Base-by-base conservation (phyloP, 2,113 vertebrate genomes). In the Alligator sinensis region DNA sequence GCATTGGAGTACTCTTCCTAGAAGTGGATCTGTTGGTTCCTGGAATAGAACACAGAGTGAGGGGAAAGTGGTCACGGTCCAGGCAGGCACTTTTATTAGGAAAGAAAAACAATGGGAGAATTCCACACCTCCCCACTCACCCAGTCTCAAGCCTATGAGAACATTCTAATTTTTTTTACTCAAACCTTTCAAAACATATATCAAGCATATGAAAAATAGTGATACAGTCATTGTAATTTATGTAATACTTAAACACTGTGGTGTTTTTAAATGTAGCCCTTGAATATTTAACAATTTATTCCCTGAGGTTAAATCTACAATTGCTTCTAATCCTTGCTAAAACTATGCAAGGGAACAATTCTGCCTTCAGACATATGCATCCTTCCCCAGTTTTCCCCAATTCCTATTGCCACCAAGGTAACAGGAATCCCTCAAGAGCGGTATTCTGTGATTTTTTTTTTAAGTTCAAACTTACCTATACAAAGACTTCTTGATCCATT, bases 401-500 rank as follows among this genome's bases (percentile, higher is more conserved):
- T 59, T 94, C 84, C 70, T 47, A 30, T 70, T 8, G 30, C 54
- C 34, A 28, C 88, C 22, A 74, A 30, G 13, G 34, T 5, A 64
- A 82, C 4, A 79, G 17, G 94, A 87, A 55, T 90, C 10, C 15
- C 34, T 22, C 5, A 82, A 86, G 34, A 91, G 14, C 11, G 22
- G 11, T 77, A 2, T 13, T 63, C 30, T 84, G 82, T 28, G 78
- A 47, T 61, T 38, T 19, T 89, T 92, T 47, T 90, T 75, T n/a
- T 81, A 94, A 86, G 17, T 21, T 8, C 83, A 55, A 2, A 80
- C 1, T 2, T 59, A 91, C 13, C 34, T 94, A 86, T 87, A 60
- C 4, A 97, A 96, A 91, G 16, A 91, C 60, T 64, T 68, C 25
- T 91, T 92, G 5, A 82, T 38, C 77, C 54, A 21, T 70, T 82